Conservation (phyloP, 2,888 invertebrate species). For the Empis livida region DNA sequence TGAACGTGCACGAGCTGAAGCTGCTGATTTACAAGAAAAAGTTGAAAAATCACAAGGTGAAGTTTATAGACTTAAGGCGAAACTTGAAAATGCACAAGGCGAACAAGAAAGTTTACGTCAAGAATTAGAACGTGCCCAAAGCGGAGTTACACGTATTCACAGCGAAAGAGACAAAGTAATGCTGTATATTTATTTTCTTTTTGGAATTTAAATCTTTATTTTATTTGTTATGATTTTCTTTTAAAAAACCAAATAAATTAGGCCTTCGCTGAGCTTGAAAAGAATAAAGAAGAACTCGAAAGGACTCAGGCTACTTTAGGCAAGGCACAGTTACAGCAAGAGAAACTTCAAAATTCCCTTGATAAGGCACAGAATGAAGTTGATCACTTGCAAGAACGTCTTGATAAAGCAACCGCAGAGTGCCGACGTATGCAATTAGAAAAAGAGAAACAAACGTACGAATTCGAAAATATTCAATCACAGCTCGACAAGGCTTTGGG, state of each 20-base stretch:
- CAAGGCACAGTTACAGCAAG: slow-evolving; percentile 82
- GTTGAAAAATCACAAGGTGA: slow-evolving; percentile 90
- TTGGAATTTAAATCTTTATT: too few species aligned
- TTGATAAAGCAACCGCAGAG: slow-evolving; percentile 72
- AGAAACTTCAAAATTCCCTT: slow-evolving; percentile 76
- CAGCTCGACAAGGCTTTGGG: slow-evolving; percentile 84
- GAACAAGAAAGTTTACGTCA: slow-evolving; percentile 88
- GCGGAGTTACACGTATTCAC: slow-evolving; percentile 69
- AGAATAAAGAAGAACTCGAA: slow-evolving; percentile 77
- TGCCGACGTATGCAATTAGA: slow-evolving; percentile 63
- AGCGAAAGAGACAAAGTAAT: slow-evolving; percentile 67
- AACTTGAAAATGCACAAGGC: slow-evolving; percentile 87
- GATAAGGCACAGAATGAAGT: slow-evolving; percentile 85
- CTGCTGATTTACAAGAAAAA: slow-evolving; percentile 78
- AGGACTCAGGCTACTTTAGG: slow-evolving; percentile 78
- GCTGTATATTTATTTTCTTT: too few species aligned
- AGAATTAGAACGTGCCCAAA: slow-evolving; percentile 78
- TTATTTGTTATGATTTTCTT: too few species aligned
- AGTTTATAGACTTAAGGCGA: slow-evolving; percentile 85
- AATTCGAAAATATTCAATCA: slow-evolving; percentile 80
- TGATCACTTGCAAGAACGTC: slow-evolving; percentile 76
- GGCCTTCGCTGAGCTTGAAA: slow-evolving; percentile 71
- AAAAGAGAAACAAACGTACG: slow-evolving; percentile 80
- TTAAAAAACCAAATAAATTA: slow-evolving; percentile 9
- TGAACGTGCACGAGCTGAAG: slow-evolving; percentile 72